Evolutionary conservation across 2,113 vertebrate genomes (phyloP).

Genomic region (Platichthys stellatus): DNA sequence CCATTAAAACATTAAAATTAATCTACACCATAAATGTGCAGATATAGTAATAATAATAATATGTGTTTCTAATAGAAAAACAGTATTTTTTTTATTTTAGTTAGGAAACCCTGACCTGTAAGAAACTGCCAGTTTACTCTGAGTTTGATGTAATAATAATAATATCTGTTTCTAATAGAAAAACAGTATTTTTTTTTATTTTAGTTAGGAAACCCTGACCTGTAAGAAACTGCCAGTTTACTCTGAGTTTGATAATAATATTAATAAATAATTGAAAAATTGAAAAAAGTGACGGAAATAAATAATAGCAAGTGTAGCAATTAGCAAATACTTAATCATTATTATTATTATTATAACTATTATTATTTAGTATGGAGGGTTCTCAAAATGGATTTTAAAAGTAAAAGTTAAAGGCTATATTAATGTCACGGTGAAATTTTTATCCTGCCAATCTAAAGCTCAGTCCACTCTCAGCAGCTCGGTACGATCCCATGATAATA

Average conservation of each 20-base stretch:
- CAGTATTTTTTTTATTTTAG: slow-evolving; percentile 1
- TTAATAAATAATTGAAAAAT: neutral
- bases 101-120: neutral
- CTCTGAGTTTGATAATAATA: too few relatives aligned
- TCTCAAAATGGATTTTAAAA: too few relatives aligned
- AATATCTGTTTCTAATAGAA: neutral
- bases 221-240: neutral
- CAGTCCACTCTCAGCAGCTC: slow-evolving; percentile 63
- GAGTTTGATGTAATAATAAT: too few relatives aligned
- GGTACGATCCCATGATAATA: slow-evolving; percentile 75
- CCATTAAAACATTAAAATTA: slow-evolving; percentile 3
- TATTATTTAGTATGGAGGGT: too few relatives aligned
- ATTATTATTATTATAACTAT: neutral
- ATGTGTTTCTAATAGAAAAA: neutral
- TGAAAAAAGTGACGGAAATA: too few relatives aligned
- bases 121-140: neutral
- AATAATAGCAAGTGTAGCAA: neutral
- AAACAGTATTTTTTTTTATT: slow-evolving; percentile 14
- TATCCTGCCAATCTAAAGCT: slow-evolving; percentile 58
- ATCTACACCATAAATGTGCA: slow-evolving; percentile 8
- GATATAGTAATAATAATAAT: neutral
- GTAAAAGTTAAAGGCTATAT: neutral
- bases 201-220: neutral
- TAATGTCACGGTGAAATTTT: slow-evolving; percentile 20
- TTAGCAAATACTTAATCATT: too few relatives aligned